Evolutionary conservation across 2,113 vertebrate species (phyloP).

Genomic region (Xiphophorus hellerii): DNA sequence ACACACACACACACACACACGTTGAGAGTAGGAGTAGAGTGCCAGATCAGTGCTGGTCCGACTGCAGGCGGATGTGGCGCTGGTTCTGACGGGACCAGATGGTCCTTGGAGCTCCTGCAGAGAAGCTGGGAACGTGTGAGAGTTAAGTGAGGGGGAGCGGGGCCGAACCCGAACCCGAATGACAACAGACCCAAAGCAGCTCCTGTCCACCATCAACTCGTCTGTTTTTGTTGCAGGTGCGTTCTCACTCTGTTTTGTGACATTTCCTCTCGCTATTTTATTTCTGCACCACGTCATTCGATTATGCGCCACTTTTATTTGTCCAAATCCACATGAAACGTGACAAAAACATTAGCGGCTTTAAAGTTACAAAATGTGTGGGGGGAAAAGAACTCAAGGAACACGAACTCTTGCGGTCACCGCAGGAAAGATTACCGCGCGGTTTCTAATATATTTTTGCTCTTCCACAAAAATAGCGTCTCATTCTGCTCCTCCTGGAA

Average conservation of each 20-base stretch:
- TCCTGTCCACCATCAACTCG: background rate
- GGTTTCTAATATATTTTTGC: no score
- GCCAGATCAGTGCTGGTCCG: constrained; percentile 66
- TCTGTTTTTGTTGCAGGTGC: no score
- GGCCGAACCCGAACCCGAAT: no score
- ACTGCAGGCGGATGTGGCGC: constrained; percentile 55
- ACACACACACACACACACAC: constrained; percentile 30
- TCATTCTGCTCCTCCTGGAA: background rate
- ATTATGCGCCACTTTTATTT: no score
- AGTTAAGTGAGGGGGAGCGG: background rate
- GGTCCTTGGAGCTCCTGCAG: constrained; percentile 62
- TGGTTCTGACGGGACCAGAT: constrained; percentile 69
- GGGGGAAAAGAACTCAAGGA: no score
- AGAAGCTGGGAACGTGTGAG: constrained; percentile 42
- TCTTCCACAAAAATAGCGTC: background rate
- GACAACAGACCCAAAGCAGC: background rate
- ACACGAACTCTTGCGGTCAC: no score
- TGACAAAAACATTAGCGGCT: no score
- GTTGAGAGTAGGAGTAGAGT: constrained; percentile 52
- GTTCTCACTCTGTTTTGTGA: no score
- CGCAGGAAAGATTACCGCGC: background rate
- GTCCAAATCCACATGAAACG: no score
- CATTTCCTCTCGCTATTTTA: no score
- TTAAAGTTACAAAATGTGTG: no score
- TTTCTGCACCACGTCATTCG: no score